phyloP scores from a whole-genome alignment of 2,888 invertebrate genomes.

The Achlya flavicornis region DNA sequence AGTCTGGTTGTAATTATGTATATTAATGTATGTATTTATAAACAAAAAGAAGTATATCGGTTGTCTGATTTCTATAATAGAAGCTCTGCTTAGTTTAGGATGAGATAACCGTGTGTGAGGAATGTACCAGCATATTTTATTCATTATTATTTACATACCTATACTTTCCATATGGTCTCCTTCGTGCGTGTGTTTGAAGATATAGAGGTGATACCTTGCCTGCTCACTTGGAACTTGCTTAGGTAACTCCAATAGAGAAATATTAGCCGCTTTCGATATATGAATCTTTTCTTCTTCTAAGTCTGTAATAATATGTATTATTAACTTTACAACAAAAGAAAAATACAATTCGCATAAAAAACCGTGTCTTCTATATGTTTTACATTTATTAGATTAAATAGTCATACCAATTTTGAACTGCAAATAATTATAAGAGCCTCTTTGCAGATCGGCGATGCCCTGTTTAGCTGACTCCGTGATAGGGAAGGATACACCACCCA shows the following conservation, averaged over 20 bases:
- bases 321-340: not conserved
- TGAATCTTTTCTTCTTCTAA: conserved; percentile 94
- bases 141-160: conserved; percentile 78
- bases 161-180: conserved; percentile 94
- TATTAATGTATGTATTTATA: too few relatives aligned
- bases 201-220: conserved; percentile 96
- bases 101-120: too few relatives aligned
- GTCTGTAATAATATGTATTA: conserved; percentile 78
- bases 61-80: too few relatives aligned
- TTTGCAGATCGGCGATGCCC: conserved; percentile 89
- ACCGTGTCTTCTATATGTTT: too few relatives aligned
- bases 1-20: too few relatives aligned
- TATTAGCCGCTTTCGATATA: conserved; percentile 88
- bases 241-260: conserved; percentile 87
- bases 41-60: too few relatives aligned
- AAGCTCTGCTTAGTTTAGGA: too few relatives aligned
- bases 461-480: conserved; percentile 91
- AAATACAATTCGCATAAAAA: too few relatives aligned
- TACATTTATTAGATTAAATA: not conserved
- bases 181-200: conserved; percentile 96
- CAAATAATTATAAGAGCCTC: conserved; percentile 92
- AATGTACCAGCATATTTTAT: too few relatives aligned
- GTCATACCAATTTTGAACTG: conserved; percentile 92
- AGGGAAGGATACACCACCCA: conserved; percentile 96
- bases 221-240: conserved; percentile 92